Evolutionary conservation across 2,888 invertebrate species (phyloP).

Genomic region (Bibio marci): DNA sequence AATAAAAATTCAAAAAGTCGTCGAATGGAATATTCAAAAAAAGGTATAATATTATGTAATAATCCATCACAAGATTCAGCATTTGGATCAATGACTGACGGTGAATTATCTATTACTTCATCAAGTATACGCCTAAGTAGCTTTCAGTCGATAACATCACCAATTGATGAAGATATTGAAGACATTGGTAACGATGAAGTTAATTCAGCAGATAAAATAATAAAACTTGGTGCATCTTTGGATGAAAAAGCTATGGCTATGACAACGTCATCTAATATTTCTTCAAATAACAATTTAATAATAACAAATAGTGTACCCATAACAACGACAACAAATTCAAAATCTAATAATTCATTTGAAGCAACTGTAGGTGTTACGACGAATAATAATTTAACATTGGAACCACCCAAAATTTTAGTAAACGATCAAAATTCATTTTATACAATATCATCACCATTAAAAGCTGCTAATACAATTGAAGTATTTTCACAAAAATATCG

Average conservation of each 20-base stretch:
- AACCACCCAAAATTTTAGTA: slow-evolving; percentile 29
- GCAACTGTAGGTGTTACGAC: too few relatives aligned
- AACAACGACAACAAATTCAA: too few relatives aligned
- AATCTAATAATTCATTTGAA: too few relatives aligned
- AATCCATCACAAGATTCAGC: slow-evolving; percentile 31
- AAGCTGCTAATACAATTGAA: slow-evolving; percentile 27
- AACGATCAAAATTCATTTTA: slow-evolving; percentile 30
- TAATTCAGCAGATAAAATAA: too few relatives aligned
- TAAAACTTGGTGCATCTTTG: background rate
- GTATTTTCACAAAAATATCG: slow-evolving; percentile 30
- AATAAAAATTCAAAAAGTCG: slow-evolving; percentile 29
- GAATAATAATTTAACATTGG: too few relatives aligned
- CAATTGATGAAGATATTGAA: slow-evolving; percentile 30
- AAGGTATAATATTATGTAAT: slow-evolving; percentile 20
- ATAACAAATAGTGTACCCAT: too few relatives aligned
- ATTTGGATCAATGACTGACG: slow-evolving; percentile 29
- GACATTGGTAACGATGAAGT: slow-evolving; percentile 17
- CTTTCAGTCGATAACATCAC: slow-evolving; percentile 29
- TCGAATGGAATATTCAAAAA: slow-evolving; percentile 28
- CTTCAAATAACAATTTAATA: too few relatives aligned
- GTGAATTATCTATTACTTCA: slow-evolving; percentile 27
- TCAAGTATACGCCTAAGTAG: slow-evolving; percentile 28
- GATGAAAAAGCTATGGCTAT: too few relatives aligned
- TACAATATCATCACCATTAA: slow-evolving; percentile 30
- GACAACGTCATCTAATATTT: too few relatives aligned